These are phyloP conservation scores for Spongilla lacustris DNA, from an alignment of 37 sponge, comb jelly and placozoan genomes.

Conservation along the genomic window DNA sequence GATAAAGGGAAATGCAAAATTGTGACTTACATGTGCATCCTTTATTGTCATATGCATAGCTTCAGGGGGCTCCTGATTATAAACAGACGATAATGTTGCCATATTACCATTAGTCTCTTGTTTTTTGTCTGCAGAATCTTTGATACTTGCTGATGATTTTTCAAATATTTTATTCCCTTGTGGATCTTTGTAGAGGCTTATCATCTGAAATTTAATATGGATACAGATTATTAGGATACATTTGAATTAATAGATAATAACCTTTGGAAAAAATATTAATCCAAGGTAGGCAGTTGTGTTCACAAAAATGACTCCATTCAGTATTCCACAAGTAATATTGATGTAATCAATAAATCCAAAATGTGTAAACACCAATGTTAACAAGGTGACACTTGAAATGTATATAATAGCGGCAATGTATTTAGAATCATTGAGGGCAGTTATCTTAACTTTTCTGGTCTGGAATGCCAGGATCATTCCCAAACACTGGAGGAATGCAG, in stretches of 20 bases:
- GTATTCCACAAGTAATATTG: slow-evolving; percentile 43
- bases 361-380: slow-evolving; percentile 13
- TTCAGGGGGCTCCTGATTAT: no score
- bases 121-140: no score
- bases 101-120: no score
- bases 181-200: no score
- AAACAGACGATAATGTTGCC: no score
- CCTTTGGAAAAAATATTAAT: slow-evolving; percentile 63
- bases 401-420: slow-evolving; percentile 55
- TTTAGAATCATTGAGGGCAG: slow-evolving; percentile 59
- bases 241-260: background rate
- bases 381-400: slow-evolving; percentile 25
- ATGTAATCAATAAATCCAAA: slow-evolving; percentile 6
- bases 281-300: slow-evolving; percentile 35
- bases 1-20: no score
- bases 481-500: slow-evolving; percentile 20
- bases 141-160: no score
- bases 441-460: slow-evolving; percentile 54
- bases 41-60: no score
- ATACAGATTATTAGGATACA: no score
- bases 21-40: no score
- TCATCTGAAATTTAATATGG: no score
- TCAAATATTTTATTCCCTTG: no score
- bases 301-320: slow-evolving; percentile 17
- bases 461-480: slow-evolving; percentile 56